Evolutionary conservation across 2,888 invertebrate genomes (phyloP).

Genomic region (Lepidocyrtoides sp.): DNA sequence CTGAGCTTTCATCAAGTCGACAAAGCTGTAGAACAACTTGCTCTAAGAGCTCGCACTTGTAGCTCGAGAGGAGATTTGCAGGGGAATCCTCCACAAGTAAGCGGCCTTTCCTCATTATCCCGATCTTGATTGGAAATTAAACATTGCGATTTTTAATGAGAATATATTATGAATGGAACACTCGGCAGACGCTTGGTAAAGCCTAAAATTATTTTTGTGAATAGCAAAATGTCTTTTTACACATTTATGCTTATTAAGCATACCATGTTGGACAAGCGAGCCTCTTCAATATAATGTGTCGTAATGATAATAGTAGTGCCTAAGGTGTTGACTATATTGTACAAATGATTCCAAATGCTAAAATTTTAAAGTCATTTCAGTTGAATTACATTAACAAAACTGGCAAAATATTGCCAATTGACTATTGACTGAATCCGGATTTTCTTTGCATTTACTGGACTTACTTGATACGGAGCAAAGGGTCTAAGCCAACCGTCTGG

Average conservation of each 20-base stretch:
- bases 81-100: conserved; percentile 31
- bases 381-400: no score
- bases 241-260: background rate
- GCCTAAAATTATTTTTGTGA: no score
- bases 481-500: conserved; percentile 42
- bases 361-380: background rate
- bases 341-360: conserved; percentile 37
- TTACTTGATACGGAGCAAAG: background rate
- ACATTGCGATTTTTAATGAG: background rate
- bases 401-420: no score
- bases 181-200: no score
- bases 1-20: background rate
- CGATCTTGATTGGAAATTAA: conserved; percentile 12
- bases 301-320: conserved; percentile 42
- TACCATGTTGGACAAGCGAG: conserved; percentile 37
- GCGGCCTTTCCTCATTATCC: conserved; percentile 16
- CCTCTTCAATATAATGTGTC: conserved; percentile 58
- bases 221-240: background rate
- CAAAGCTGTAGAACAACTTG: conserved; percentile 49
- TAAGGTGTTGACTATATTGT: background rate
- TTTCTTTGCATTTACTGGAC: background rate
- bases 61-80: background rate
- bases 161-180: no score
- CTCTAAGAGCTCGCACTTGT: background rate
- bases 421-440: no score